Percentiles rank a stretch among this genome's conserved stretches.
phyloP scores from a whole-genome alignment of 2,888 invertebrate genomes.

The Phaonia tiefii region DNA sequence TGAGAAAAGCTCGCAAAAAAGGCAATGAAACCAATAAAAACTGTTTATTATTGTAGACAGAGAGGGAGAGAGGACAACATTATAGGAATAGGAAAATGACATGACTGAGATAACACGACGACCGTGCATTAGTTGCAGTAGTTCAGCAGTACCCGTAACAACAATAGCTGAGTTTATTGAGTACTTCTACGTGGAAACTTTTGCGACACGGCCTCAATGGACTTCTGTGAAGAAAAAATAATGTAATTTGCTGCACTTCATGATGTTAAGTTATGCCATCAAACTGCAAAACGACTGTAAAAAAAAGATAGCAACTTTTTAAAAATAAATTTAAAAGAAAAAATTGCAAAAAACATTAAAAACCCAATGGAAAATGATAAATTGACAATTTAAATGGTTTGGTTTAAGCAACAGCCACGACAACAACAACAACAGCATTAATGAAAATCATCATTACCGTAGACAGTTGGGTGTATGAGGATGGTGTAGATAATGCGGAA shows the following conservation, averaged over 20 bases:
- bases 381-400: constrained; percentile 69
- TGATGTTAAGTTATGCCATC: constrained; percentile 65
- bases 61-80: neutral
- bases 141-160: neutral
- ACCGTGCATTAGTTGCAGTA: constrained; percentile 5
- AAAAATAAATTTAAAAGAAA: constrained; percentile 10
- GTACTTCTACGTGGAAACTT: neutral
- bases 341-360: constrained; percentile 47
- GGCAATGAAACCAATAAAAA: constrained; percentile 58
- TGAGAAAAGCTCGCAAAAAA: constrained; percentile 13
- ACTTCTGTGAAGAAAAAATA: constrained; percentile 8
- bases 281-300: constrained; percentile 33
- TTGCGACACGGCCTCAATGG: constrained; percentile 6
- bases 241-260: constrained; percentile 66
- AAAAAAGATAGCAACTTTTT: constrained; percentile 5
- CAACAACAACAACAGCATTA: neutral
- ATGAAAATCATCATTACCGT: neutral
- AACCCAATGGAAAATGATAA: constrained; percentile 67
- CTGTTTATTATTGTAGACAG: constrained; percentile 4
- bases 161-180: constrained; percentile 1
- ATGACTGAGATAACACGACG: constrained; percentile 37
- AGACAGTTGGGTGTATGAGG: neutral
- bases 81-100: neutral
- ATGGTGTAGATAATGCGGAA: neutral
- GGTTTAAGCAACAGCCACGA: constrained; percentile 40